Evolutionary conservation across 2,113 vertebrate species (phyloP), one percentile per base, ranked within the genome.

Genomic region (Azemiops feae): DNA sequence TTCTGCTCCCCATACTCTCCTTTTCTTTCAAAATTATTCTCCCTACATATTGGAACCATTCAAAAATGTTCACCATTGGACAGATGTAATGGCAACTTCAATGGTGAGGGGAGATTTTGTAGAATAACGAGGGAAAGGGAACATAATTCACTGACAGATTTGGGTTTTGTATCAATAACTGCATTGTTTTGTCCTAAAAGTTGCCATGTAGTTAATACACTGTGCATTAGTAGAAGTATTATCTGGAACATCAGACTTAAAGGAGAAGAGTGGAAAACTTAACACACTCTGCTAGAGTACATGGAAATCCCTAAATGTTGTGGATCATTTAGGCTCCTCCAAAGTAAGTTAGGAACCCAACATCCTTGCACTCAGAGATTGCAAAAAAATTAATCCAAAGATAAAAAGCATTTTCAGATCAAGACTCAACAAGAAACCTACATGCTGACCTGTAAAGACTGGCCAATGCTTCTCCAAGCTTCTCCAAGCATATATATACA

Each of bases 91-190:
- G 95, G 92, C 95, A 97, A 94, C 95, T 94, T 89, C 94, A 81
- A 91, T 91, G 92, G 89, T n/a, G 81, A 95, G 93, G 74, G 30
- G 95, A 92, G 87, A 92, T 90, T 96, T 97, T 95, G 96, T 97
- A 94, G 89, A 89, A 96, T 91, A 43, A 34, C 54, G 55, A 88
- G 27, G 55, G 20, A 25, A 39, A 16, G 57, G 12, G 22, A 64
- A 27, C 22, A 74, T 39, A 74, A 34, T 2, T n/a, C 30, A 39
- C 69, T 34, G n/a, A 39, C 5, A 39, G n/a, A 74, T 69, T 69
- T 69, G 60, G 5, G 0, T 18, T 18, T 74, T 74, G 69, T 74
- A 39, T 74, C 69, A 74, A 34, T 3, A 39, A 74, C n/a, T 39
- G 69, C 69, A 39, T 74, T 74, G 39, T 74, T 74, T 34, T 74